Percentiles rank a stretch among this genome's conserved stretches.
phyloP scores from a whole-genome alignment of 2,113 vertebrate genomes.

The Tupaia tana region DNA sequence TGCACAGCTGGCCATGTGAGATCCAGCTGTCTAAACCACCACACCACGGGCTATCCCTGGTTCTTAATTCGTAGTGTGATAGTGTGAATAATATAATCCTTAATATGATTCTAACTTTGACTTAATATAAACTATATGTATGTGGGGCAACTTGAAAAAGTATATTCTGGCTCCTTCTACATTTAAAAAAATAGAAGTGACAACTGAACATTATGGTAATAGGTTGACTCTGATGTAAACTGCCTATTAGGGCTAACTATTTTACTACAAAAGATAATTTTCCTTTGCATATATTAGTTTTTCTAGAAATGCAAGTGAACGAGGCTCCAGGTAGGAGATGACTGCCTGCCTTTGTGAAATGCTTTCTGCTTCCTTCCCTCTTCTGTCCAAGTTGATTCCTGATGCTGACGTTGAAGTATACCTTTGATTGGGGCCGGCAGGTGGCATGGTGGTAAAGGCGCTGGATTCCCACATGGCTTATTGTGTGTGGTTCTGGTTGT shows the following conservation, averaged over 20 bases:
- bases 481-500: too few relatives aligned
- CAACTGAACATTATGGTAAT: background rate
- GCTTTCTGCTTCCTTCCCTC: background rate
- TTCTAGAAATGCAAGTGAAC: background rate
- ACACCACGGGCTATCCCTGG: background rate
- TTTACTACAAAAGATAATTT: slow-evolving; percentile 30
- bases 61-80: slow-evolving; percentile 36
- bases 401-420: background rate
- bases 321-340: background rate
- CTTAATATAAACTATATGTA: background rate
- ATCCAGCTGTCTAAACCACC: too few relatives aligned
- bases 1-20: too few relatives aligned
- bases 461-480: too few relatives aligned
- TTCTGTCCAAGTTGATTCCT: background rate
- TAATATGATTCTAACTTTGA: background rate
- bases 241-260: background rate
- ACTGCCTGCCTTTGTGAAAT: background rate
- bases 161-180: background rate
- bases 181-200: slow-evolving; percentile 33
- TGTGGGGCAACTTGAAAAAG: slow-evolving; percentile 14
- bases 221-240: slow-evolving; percentile 34
- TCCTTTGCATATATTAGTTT: background rate
- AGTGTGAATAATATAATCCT: background rate
- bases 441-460: too few relatives aligned
- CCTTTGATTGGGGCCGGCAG: too few relatives aligned